Percentiles rank a stretch among this genome's conserved stretches.
These are phyloP conservation scores for Amiota minor DNA, from an alignment of 2,888 invertebrate species.

Conservation along the genomic window DNA sequence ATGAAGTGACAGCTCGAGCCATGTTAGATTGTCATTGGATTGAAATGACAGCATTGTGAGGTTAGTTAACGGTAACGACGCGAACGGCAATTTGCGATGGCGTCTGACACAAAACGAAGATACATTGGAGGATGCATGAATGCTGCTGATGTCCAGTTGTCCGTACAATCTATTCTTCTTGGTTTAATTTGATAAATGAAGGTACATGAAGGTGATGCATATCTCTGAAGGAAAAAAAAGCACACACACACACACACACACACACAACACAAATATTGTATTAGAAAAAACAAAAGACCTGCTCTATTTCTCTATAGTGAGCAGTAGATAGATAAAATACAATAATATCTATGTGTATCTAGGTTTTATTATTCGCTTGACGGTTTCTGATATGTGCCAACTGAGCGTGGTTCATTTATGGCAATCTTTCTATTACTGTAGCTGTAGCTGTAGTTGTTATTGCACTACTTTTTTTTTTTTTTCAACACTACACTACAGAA, in stretches of 20 bases:
- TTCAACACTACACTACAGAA: not conserved
- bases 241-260: not conserved
- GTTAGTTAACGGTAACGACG: too few species aligned
- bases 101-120: not conserved
- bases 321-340: too few species aligned
- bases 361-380: slow-evolving; percentile 26
- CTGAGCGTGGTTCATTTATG: slow-evolving; percentile 20
- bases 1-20: slow-evolving; percentile 9
- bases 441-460: too few species aligned
- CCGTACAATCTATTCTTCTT: not conserved
- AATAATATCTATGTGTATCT: not conserved
- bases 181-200: slow-evolving; percentile 20
- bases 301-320: not conserved
- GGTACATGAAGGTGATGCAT: not conserved
- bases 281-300: not conserved
- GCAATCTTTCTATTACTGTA: slow-evolving; percentile 24
- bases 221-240: not conserved
- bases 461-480: too few species aligned
- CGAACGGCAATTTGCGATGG: too few species aligned
- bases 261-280: too few species aligned
- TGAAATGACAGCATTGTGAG: too few species aligned
- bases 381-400: slow-evolving; percentile 40
- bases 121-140: not conserved
- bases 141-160: not conserved
- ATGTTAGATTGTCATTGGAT: too few species aligned